These are phyloP conservation scores for Adrianichthys oophorus DNA, from an alignment of 2,797 vertebrate species.

Conservation along the genomic window DNA sequence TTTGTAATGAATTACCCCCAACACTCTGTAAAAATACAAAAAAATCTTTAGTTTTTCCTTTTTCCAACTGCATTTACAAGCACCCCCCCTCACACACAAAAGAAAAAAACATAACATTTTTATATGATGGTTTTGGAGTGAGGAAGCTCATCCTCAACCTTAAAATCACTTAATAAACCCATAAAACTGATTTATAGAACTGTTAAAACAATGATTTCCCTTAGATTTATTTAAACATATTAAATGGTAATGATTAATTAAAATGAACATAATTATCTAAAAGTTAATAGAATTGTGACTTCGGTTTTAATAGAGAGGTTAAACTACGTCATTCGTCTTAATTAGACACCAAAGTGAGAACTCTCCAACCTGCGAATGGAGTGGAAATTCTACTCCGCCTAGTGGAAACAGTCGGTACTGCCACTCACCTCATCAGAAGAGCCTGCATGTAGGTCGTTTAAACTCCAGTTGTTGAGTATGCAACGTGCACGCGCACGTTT, in stretches of 20 bases:
- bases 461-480: conserved; percentile 9
- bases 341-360: conserved; percentile 16
- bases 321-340: not conserved
- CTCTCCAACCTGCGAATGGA: conserved; percentile 23
- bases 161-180: too few relatives aligned
- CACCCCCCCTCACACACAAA: too few relatives aligned
- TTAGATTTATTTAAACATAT: too few relatives aligned
- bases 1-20: too few relatives aligned
- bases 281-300: not conserved
- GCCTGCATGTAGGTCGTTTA: not conserved
- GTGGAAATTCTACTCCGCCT: conserved; percentile 74
- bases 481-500: not conserved
- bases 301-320: not conserved
- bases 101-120: too few relatives aligned
- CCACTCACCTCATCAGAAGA: not conserved
- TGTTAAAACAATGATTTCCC: too few relatives aligned
- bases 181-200: too few relatives aligned
- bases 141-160: too few relatives aligned
- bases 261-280: not conserved
- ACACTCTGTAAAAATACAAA: too few relatives aligned
- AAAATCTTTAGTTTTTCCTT: too few relatives aligned
- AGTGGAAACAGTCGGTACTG: conserved; percentile 53
- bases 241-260: not conserved
- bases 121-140: too few relatives aligned
- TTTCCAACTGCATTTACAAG: too few relatives aligned